A percentile compares a stretch with the other conserved stretches of the same genome.
Conservation (phyloP, 2,888 invertebrate species). For the Hydropsyche betteni region DNA sequence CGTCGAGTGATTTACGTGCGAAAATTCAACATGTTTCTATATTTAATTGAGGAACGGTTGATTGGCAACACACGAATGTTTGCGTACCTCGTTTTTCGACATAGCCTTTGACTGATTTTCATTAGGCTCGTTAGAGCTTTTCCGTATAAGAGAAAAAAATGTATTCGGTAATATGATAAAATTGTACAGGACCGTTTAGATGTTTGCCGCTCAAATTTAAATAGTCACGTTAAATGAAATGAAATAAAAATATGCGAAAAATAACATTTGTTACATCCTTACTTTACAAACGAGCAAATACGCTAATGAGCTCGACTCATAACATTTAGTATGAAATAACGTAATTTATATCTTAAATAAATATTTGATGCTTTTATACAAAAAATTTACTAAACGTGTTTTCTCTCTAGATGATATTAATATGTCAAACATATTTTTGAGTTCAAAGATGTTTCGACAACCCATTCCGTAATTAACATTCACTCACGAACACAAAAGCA, state of each 20-base stretch:
- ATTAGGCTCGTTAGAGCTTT: conserved; percentile 26
- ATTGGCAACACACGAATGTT: conserved; percentile 19
- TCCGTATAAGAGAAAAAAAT: neutral
- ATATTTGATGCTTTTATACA: neutral
- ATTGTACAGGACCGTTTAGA: neutral
- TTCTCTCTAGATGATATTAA: too few species aligned
- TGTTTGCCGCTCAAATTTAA: conserved; percentile 8
- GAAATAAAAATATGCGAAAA: conserved; percentile 1
- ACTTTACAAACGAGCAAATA: neutral
- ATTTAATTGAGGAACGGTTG: conserved; percentile 11
- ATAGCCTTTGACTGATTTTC: conserved; percentile 18
- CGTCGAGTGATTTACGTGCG: neutral
- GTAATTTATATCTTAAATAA: neutral
- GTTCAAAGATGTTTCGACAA: too few species aligned
- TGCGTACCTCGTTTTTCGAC: neutral
- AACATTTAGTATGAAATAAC: neutral
- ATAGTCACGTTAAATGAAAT: conserved; percentile 1
- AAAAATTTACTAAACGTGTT: conserved; percentile 1
- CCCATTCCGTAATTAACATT: too few species aligned
- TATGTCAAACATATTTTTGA: too few species aligned
- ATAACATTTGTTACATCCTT: conserved; percentile 4
- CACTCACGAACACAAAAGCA: too few species aligned
- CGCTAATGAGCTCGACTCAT: neutral
- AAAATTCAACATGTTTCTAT: neutral
- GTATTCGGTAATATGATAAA: conserved; percentile 12